Conservation (phyloP, 2,888 invertebrate species). For the Molanna angustata region DNA sequence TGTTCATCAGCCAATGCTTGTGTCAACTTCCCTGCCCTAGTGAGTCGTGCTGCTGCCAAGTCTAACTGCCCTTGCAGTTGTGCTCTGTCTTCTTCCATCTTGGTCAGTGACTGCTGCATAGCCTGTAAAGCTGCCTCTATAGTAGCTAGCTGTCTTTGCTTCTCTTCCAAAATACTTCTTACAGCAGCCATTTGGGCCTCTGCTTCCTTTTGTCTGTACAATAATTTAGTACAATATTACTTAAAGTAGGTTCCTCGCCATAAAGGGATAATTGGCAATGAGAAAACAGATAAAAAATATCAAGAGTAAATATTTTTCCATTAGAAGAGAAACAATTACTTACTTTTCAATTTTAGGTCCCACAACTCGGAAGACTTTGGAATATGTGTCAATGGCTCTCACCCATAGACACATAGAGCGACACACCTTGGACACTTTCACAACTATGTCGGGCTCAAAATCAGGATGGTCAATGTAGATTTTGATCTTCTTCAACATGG, state of each 20-base stretch:
- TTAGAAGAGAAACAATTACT: too few relatives aligned
- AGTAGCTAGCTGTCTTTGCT: slow-evolving; percentile 77
- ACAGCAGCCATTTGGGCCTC: slow-evolving; percentile 73
- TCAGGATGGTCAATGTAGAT: slow-evolving; percentile 81
- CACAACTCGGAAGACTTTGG: slow-evolving; percentile 81
- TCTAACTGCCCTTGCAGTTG: slow-evolving; percentile 77
- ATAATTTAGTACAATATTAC: too few relatives aligned
- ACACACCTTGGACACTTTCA: slow-evolving; percentile 84
- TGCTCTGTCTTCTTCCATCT: slow-evolving; percentile 68
- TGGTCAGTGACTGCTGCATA: slow-evolving; percentile 69
- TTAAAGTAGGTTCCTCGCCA: too few relatives aligned
- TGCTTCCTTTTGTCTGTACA: slow-evolving; percentile 69
- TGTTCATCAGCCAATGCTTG: slow-evolving; percentile 86
- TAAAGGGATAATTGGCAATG: too few relatives aligned
- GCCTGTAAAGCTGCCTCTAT: slow-evolving; percentile 77
- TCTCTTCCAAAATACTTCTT: slow-evolving; percentile 71
- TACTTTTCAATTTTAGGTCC: slow-evolving; percentile 83
- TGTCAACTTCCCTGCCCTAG: slow-evolving; percentile 79
- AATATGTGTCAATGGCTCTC: slow-evolving; percentile 84
- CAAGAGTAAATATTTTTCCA: too few relatives aligned
- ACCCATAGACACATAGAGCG: slow-evolving; percentile 93
- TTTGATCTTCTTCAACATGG: slow-evolving; percentile 73
- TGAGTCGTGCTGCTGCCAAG: slow-evolving; percentile 73
- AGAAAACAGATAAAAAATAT: too few relatives aligned
- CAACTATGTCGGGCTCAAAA: slow-evolving; percentile 79